Percentiles rank a stretch among this genome's conserved stretches.
Conservation (phyloP, 2,113 vertebrate species). For the Pipra filicauda region DNA sequence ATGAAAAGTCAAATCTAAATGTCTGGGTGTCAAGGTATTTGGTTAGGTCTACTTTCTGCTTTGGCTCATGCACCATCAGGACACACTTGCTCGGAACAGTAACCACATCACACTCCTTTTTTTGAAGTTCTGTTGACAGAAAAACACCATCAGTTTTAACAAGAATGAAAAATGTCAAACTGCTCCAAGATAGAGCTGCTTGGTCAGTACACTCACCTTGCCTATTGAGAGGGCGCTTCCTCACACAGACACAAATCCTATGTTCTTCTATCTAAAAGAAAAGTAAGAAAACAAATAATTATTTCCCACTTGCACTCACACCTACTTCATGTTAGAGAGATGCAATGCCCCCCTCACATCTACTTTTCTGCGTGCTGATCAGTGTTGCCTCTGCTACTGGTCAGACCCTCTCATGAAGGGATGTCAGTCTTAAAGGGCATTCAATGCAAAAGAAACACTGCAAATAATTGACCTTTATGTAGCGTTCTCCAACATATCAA, state of each 20-base stretch:
- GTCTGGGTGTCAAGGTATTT: slow-evolving; percentile 94
- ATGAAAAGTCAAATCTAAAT: slow-evolving; percentile 93
- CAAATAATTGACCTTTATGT: background rate
- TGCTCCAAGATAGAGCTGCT: background rate
- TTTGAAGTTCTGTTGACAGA: slow-evolving; percentile 79
- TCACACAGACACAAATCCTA: slow-evolving; percentile 93
- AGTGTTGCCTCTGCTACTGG: background rate
- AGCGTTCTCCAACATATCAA: background rate
- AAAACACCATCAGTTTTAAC: background rate
- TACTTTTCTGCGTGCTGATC: background rate
- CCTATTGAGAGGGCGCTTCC: slow-evolving; percentile 93
- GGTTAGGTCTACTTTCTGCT: slow-evolving; percentile 95
- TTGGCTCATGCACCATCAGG: slow-evolving; percentile 92
- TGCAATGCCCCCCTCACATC: accelerated
- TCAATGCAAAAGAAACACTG: background rate
- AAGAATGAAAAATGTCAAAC: background rate
- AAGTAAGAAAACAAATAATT: background rate
- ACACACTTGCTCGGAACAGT: slow-evolving; percentile 86
- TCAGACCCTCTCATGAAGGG: background rate
- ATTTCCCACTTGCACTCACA: background rate
- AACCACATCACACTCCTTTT: slow-evolving; percentile 93
- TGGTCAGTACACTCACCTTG: slow-evolving; percentile 75
- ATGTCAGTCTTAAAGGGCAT: background rate
- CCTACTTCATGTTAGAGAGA: background rate
- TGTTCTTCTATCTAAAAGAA: slow-evolving; percentile 82